phyloP scores from a whole-genome alignment of 2,113 vertebrate genomes.

The Lathamus discolor region DNA sequence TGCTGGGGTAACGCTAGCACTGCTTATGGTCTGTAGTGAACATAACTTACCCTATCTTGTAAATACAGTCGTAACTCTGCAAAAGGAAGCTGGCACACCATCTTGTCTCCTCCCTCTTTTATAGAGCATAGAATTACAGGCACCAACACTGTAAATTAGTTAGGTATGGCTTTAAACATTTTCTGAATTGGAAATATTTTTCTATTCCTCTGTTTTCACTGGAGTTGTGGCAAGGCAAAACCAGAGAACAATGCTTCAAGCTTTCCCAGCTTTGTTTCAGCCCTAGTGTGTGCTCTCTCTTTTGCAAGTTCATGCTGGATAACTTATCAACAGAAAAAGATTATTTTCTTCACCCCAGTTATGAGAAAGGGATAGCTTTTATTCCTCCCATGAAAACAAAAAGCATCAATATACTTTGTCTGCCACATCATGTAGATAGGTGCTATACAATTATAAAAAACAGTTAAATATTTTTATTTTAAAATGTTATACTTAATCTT shows the following conservation, averaged over 20 bases:
- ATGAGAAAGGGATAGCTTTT: background rate
- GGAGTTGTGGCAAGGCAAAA: background rate
- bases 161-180: background rate
- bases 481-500: background rate
- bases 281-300: background rate
- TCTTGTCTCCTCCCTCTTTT: background rate
- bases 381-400: background rate
- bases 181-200: background rate
- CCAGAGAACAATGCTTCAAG: background rate
- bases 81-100: background rate
- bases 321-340: background rate
- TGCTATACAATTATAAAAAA: background rate
- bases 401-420: background rate
- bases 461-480: background rate
- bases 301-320: background rate
- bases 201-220: background rate
- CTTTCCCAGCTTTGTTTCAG: background rate
- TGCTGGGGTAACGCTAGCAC: background rate
- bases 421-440: background rate
- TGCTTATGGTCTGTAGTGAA: background rate
- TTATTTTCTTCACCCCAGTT: background rate
- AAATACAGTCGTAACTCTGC: background rate
- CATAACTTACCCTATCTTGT: accelerated
- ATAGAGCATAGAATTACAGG: background rate
- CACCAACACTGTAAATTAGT: background rate